Evolutionary conservation across 2,888 invertebrate species (phyloP), one percentile per base, ranked within the genome.

Genomic region (Polyploca ridens): DNA sequence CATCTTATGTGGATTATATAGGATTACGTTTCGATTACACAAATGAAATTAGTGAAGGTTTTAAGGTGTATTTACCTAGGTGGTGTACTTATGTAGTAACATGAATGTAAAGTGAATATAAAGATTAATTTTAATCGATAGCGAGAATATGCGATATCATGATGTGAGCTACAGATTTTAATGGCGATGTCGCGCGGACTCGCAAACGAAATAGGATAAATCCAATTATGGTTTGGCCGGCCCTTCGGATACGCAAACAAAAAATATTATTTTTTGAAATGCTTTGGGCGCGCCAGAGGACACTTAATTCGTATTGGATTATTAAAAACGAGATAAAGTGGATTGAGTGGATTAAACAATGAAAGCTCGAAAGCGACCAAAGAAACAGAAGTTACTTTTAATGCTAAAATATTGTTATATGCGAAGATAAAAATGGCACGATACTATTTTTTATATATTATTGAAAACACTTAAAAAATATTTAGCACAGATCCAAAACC

Each of bases 221-320:
- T 75, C 73, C 77, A 81, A 81, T 81, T 81, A 81, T 68, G 65
- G 72, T 68, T 70, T 70, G 69, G 72, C 68, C 73, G 74, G 70
- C 69, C 71, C 71, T 75, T 69, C 67, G 66, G 68, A 70, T 72
- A 79, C 70, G 73, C 69, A 62, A 70, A 69, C 65, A 71, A 77
- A 73, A 41, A 81, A 77, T 79, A 78, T 78, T 78, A 80, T 81
- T 75, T 80, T 81, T 75, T 68, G 73, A 74, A 77, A 69, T 68
- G 68, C 74, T 61, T 7, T 10, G 61, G 61, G 41, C 41, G 61
- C 38, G 35, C 14, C 19, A 41, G 41, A 41, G 61, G 61, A 61
- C 19, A 13, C 61, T 61, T 19, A 19, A 41, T 61, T 27, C 35
- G 38, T 60, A 38, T 19, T 41, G 33, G 19, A 19, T 60, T 41